Base-by-base conservation (phyloP, 2,888 invertebrate genomes). In the Drosophila subsilvestris region DNA sequence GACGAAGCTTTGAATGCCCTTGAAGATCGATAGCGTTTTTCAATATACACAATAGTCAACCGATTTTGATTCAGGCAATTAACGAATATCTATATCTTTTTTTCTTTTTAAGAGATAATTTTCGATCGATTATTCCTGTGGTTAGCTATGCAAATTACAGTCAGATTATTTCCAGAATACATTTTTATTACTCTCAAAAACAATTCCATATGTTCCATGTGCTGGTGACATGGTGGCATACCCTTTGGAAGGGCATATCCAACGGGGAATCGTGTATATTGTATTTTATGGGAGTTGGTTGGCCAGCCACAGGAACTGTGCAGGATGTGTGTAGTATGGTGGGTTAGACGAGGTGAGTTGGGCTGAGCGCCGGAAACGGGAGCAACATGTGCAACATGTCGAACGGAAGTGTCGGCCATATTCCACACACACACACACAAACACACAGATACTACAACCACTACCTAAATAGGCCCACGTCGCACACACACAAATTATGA, bases 381-480 rank as follows among this genome's bases (percentile, higher is more conserved):
- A 82, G 88, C 83, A 86, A 88, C 89, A 85, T 87, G 86, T 81
- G 89, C 88, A 87, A 89, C 88, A 86, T 89, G 88, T 78, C 89
- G 84, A 86, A 80, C 85, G 89, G 85, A 89, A 86, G 88, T 86
- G 86, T 86, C 77, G 89, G 78, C 88, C 89, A 88, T 84, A 88
- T 84, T 86, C 79, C 60, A 63, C 51, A 74, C 78, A 79, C 74
- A 66, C 70, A 65, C 70, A 72, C 48, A 62, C 29, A 61, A 47
- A 48, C 32, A 37, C 43, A 50, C 48, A 59, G 50, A 50, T 14
- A 37, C 37, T n/a, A 7, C 14, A 7, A 7, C 6, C 0, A 49
- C 63, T 53, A 42, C 25, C 80, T 86, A 86, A 86, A 86, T 82
- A 82, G 82, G 88, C 82, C 68, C 85, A 80, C 81, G 75, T 79